These are phyloP conservation scores for Channa striata DNA, from an alignment of 2,797 vertebrate species.

Conservation along the genomic window DNA sequence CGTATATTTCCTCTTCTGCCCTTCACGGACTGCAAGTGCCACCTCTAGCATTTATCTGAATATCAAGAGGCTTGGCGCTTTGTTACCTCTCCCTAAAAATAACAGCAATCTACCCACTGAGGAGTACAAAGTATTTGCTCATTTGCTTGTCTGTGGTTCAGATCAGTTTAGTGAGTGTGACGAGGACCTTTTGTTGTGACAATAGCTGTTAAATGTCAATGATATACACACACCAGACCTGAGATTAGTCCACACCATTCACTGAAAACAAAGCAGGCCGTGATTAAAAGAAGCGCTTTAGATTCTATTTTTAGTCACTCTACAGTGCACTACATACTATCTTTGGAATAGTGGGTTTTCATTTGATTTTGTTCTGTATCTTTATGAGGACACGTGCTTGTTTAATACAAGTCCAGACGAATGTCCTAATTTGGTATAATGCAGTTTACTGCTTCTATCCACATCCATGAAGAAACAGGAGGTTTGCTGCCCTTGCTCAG, in stretches of 20 bases:
- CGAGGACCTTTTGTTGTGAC: slow-evolving; percentile 31
- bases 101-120: slow-evolving; percentile 27
- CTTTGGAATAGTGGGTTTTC: neutral
- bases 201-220: slow-evolving; percentile 62
- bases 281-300: neutral
- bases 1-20: slow-evolving; percentile 8
- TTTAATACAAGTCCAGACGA: neutral
- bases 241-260: slow-evolving; percentile 32
- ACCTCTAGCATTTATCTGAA: slow-evolving; percentile 42
- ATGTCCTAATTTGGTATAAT: neutral
- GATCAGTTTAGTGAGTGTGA: slow-evolving; percentile 40
- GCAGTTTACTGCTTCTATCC: neutral
- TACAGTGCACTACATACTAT: neutral
- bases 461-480: neutral
- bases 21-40: slow-evolving; percentile 13
- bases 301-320: neutral
- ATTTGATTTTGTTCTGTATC: neutral
- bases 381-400: neutral
- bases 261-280: slow-evolving; percentile 7
- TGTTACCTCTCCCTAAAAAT: slow-evolving; percentile 33
- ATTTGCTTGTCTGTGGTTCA: slow-evolving; percentile 40
- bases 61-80: slow-evolving; percentile 11
- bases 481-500: neutral
- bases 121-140: slow-evolving; percentile 20
- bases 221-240: neutral